Base-by-base conservation (phyloP, 2,113 vertebrate genomes). In the Tonatia bakeri region DNA sequence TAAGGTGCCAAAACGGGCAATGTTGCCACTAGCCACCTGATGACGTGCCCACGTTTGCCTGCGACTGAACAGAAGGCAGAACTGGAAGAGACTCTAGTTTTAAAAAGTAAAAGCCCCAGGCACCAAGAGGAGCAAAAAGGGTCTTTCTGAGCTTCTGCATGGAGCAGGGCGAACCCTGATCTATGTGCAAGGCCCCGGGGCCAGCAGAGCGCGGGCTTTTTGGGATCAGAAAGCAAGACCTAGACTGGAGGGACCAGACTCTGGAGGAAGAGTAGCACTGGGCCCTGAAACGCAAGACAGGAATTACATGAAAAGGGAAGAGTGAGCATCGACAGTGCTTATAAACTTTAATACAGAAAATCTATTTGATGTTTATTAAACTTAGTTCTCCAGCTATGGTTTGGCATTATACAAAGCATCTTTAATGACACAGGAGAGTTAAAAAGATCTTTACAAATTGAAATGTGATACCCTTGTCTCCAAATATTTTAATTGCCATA, bases 371-470 rank as follows among this genome's bases (percentile, higher is more conserved):
- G 99, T 99, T 99, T 99, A 99, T 99, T 99, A 99, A 99, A 99
- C 98, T 98, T 99, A 98, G 98, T 98, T 99, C 98, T 99, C 98
- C 98, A 99, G 98, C 99, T 99, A 99, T 98, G 99, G 98, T 99
- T 99, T 98, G 98, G 99, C 99, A 99, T 99, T 99, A 98, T 99
- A 99, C 99, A 99, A 99, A 99, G 99, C 99, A 99, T 99, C 98
- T 98, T 98, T 99, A 98, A 99, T 99, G 98, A 99, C 99, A 99
- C 98, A 99, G 98, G 98, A 98, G 94, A 98, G 98, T 99, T 99
- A 99, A 99, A 99, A 99, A 99, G 98, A 98, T 99, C 98, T 99
- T 98, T 99, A 99, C 99, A 99, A 99, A 99, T 99, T 99, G 99
- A 99, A 99, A 99, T 98, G 98, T 98, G 98, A 99, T 99, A 99